A percentile compares a stretch with the other conserved stretches of the same genome.
Evolutionary conservation across 2,113 vertebrate genomes (phyloP).

Genomic region (Cnemophilus loriae): DNA sequence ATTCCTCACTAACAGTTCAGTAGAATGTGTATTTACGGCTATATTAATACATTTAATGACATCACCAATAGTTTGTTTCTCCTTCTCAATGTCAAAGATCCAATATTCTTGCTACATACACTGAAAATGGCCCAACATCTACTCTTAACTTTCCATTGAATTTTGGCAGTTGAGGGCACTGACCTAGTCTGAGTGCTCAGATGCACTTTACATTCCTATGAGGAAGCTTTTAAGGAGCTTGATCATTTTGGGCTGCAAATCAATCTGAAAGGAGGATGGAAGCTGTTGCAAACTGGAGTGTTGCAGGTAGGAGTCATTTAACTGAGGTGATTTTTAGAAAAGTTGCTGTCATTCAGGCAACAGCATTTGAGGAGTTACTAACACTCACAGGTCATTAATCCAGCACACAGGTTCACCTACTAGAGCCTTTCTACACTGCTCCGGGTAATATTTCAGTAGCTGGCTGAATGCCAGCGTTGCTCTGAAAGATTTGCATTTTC

Average conservation of each 20-base stretch:
- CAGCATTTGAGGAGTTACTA: neutral
- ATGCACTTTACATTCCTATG: neutral
- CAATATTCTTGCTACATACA: neutral
- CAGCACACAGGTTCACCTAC: neutral
- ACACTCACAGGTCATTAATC: neutral
- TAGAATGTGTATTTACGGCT: neutral
- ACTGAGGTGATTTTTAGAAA: neutral
- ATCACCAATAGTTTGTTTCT: neutral
- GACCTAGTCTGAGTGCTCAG: neutral
- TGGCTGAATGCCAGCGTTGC: neutral
- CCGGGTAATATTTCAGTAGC: neutral
- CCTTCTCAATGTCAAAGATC: neutral
- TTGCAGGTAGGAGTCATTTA: neutral
- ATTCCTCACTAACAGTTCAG: neutral
- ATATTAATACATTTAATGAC: neutral
- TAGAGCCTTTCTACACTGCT: neutral
- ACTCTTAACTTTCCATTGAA: neutral
- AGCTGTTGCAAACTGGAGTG: neutral
- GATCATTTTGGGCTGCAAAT: constrained; percentile 33
- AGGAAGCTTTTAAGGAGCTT: constrained; percentile 8
- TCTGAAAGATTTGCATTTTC: neutral
- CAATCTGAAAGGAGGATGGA: neutral
- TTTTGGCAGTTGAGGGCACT: constrained; percentile 35
- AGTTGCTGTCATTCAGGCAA: neutral
- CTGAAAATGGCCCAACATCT: neutral